Evolutionary conservation across 2,113 vertebrate species (phyloP).

Genomic region (Scatophagus argus): DNA sequence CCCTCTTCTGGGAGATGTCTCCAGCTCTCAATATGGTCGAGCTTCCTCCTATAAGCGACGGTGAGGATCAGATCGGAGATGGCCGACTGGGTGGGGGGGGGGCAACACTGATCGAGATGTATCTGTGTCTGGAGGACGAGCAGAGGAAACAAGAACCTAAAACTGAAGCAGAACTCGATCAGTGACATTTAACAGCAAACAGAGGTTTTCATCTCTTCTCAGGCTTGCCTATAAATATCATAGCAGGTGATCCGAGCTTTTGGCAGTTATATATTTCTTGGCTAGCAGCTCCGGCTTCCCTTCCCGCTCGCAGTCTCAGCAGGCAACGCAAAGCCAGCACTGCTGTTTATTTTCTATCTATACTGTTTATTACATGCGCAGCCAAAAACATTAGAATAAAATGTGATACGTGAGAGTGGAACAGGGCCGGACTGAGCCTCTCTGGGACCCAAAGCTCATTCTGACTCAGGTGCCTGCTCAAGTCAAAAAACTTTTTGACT

Average conservation of each 20-base stretch:
- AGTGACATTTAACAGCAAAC: slow-evolving; percentile 51
- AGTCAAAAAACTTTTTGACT: neutral
- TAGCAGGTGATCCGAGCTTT: slow-evolving; percentile 51
- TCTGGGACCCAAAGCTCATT: neutral
- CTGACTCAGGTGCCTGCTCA: neutral
- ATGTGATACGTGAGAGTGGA: slow-evolving; percentile 17
- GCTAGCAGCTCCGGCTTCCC: slow-evolving; percentile 46
- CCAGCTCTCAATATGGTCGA: slow-evolving; percentile 65
- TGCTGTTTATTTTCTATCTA: slow-evolving; percentile 56
- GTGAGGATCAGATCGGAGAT: slow-evolving; percentile 41
- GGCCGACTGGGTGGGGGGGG: slow-evolving; percentile 34
- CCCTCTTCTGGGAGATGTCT: slow-evolving; percentile 70
- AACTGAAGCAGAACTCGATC: slow-evolving; percentile 14
- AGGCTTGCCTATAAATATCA: slow-evolving; percentile 55
- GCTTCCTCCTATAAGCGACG: slow-evolving; percentile 45
- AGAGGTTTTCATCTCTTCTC: slow-evolving; percentile 31
- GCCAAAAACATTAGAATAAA: slow-evolving; percentile 49
- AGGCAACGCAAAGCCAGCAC: slow-evolving; percentile 50
- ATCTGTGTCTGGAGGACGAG: slow-evolving; percentile 23
- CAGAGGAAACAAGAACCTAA: neutral
- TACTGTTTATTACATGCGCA: slow-evolving; percentile 46
- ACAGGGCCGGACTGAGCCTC: neutral
- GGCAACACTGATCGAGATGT: slow-evolving; percentile 33
- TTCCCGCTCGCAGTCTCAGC: slow-evolving; percentile 42
- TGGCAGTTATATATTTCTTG: slow-evolving; percentile 61